A percentile compares a stretch with the other conserved stretches of the same genome.
Evolutionary conservation across 2,888 invertebrate genomes (phyloP).

Genomic region (Candidula unifasciata): DNA sequence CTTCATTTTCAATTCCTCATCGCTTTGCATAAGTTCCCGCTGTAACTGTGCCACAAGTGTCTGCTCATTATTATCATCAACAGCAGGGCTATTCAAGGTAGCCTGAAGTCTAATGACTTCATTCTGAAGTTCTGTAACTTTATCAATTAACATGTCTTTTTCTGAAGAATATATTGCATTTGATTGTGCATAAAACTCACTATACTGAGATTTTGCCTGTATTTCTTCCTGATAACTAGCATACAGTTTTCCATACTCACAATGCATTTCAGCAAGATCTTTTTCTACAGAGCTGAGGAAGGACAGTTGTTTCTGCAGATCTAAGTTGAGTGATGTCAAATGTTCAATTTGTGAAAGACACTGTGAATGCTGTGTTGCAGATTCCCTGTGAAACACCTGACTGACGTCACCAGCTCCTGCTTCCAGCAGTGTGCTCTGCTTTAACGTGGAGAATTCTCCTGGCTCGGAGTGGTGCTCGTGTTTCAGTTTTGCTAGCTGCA

Average conservation of each 20-base stretch:
- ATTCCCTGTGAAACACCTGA: neutral
- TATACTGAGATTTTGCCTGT: constrained; percentile 3
- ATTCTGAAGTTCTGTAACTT: constrained; percentile 38
- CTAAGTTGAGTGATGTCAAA: constrained; percentile 23
- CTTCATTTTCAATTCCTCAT: neutral
- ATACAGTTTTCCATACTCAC: constrained; percentile 55
- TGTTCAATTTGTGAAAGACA: constrained; percentile 31
- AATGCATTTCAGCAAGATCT: constrained; percentile 45
- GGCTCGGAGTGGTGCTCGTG: constrained; percentile 49
- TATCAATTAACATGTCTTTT: constrained; percentile 17
- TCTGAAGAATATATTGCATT: constrained; percentile 18
- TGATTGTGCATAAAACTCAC: constrained; percentile 1
- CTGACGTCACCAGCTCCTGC: constrained; percentile 6
- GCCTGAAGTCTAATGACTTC: neutral
- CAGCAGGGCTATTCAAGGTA: neutral
- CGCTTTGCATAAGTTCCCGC: neutral
- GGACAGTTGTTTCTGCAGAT: constrained; percentile 19
- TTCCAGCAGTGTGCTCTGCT: constrained; percentile 53
- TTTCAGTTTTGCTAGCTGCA: constrained; percentile 47
- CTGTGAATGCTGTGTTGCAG: constrained; percentile 32
- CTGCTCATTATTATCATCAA: neutral
- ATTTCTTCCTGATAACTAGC: constrained; percentile 45
- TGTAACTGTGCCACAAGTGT: constrained; percentile 2
- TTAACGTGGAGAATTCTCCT: constrained; percentile 48
- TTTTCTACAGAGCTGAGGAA: constrained; percentile 48